These are phyloP conservation scores for Laupala kohalensis DNA, from an alignment of 1,140 invertebrate genomes.

Conservation along the genomic window DNA sequence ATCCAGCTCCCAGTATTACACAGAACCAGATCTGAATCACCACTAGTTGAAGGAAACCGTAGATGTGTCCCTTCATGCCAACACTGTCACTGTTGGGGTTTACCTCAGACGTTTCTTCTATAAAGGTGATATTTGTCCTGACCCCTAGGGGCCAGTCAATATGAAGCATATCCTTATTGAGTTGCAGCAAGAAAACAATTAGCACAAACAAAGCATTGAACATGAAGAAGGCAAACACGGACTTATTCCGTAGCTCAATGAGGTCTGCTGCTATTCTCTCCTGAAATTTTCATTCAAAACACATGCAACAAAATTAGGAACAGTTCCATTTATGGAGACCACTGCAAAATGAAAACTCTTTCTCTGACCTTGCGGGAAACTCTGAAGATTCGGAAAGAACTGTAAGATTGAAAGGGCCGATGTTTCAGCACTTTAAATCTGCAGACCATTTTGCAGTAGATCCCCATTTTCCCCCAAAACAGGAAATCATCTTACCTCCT, in stretches of 20 bases:
- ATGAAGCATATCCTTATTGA: slow-evolving; percentile 93
- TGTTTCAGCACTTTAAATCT: background rate
- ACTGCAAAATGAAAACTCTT: background rate
- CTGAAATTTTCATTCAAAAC: slow-evolving; percentile 36
- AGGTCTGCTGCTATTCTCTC: slow-evolving; percentile 75
- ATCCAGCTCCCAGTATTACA: background rate
- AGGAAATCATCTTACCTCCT: slow-evolving; percentile 56
- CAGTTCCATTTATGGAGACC: slow-evolving; percentile 26
- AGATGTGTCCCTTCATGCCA: background rate
- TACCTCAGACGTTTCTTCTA: slow-evolving; percentile 80
- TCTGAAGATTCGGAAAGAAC: background rate
- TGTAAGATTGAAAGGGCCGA: too few species aligned
- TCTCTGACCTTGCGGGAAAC: background rate
- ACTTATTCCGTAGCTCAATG: slow-evolving; percentile 87
- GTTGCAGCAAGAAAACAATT: slow-evolving; percentile 94
- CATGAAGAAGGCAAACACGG: slow-evolving; percentile 97
- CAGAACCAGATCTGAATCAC: background rate
- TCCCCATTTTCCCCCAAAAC: background rate
- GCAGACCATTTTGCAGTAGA: background rate
- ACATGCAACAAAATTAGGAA: background rate
- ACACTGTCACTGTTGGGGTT: background rate
- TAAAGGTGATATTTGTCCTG: slow-evolving; percentile 87
- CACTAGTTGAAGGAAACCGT: background rate
- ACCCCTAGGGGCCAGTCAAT: slow-evolving; percentile 87
- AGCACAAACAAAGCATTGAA: slow-evolving; percentile 98